Percentiles rank a stretch among this genome's conserved stretches.
Evolutionary conservation across 1,140 invertebrate genomes (phyloP).

Genomic region (Amphibalanus amphitrite): DNA sequence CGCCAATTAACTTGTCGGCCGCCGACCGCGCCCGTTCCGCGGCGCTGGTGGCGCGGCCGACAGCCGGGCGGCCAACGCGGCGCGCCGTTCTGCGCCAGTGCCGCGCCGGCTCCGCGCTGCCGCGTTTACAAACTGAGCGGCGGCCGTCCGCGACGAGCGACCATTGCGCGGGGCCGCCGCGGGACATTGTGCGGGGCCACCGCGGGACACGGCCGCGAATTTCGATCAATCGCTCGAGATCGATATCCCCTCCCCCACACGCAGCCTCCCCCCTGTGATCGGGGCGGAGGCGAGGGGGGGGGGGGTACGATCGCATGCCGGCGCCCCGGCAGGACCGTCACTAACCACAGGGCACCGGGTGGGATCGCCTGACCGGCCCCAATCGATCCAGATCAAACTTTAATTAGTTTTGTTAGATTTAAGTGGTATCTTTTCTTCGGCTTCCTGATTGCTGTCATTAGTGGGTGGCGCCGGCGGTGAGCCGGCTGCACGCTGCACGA

Average conservation of each 20-base stretch:
- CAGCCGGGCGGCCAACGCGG: neutral
- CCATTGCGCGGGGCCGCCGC: neutral
- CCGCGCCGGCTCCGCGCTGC: too few species aligned
- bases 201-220: neutral
- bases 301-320: neutral
- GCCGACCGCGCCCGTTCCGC: neutral
- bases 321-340: neutral
- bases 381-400: neutral
- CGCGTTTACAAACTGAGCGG: neutral
- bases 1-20: neutral
- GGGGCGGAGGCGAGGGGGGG: too few species aligned
- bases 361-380: neutral
- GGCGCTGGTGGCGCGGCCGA: too few species aligned
- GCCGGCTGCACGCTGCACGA: neutral
- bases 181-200: neutral
- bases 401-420: slow-evolving; percentile 1
- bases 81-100: neutral
- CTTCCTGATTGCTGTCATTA: slow-evolving; percentile 1
- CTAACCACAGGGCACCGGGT: neutral
- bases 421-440: neutral
- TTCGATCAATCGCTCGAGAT: neutral
- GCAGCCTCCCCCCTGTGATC: too few species aligned
- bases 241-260: neutral
- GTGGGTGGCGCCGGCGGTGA: neutral
- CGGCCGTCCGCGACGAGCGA: too few species aligned